Evolutionary conservation across 2,797 vertebrate species (phyloP).

Genomic region (Syngnathus acus): DNA sequence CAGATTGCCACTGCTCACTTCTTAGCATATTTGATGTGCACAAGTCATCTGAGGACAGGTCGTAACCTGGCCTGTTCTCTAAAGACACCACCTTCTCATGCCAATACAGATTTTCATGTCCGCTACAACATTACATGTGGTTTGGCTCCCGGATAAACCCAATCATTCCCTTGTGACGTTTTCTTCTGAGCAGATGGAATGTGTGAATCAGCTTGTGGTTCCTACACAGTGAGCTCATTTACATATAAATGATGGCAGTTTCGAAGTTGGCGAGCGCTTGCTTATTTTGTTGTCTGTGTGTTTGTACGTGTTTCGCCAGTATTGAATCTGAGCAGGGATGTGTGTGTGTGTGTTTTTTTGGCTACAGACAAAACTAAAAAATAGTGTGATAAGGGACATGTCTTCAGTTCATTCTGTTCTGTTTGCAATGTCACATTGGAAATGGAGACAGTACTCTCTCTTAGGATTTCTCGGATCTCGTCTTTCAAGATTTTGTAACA

Average conservation of each 20-base stretch:
- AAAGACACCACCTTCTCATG: constrained; percentile 18
- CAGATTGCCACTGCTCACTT: neutral
- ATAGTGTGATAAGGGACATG: neutral
- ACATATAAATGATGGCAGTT: constrained; percentile 48
- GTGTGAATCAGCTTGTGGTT: constrained; percentile 19
- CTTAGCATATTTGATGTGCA: neutral
- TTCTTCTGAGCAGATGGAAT: constrained; percentile 32
- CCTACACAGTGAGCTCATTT: constrained; percentile 38
- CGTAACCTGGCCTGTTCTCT: constrained; percentile 16
- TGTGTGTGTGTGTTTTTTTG: constrained; percentile 2
- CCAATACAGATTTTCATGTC: constrained; percentile 27
- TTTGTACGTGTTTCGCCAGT: neutral
- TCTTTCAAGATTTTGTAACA: constrained; percentile 35
- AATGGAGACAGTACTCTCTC: constrained; percentile 16
- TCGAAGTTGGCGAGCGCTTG: constrained; percentile 17
- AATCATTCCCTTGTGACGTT: constrained; percentile 24
- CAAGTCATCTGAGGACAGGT: neutral
- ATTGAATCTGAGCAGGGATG: neutral
- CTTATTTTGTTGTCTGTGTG: constrained; percentile 15
- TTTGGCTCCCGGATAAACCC: constrained; percentile 24
- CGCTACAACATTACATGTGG: constrained; percentile 17
- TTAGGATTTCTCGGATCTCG: constrained; percentile 29
- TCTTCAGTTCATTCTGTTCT: neutral
- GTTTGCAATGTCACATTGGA: constrained; percentile 2
- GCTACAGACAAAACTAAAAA: neutral